phyloP scores from a whole-genome alignment of 2,888 invertebrate species.

The Idaea straminata region DNA sequence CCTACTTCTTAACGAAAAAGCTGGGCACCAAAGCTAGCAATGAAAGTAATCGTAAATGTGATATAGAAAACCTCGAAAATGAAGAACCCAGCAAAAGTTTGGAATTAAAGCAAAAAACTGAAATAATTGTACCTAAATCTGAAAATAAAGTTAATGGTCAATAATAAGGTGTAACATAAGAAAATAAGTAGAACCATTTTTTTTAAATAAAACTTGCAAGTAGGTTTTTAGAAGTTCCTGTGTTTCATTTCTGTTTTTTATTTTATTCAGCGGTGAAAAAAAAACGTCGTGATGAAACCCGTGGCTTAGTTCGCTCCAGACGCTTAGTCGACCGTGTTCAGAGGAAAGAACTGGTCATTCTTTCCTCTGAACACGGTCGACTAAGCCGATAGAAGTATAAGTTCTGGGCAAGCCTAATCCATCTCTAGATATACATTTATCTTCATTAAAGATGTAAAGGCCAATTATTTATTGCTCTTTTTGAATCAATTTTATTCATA shows the following conservation, averaged over 20 bases:
- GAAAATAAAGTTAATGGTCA: slow-evolving; percentile 12
- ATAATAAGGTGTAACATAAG: slow-evolving; percentile 13
- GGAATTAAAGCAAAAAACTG: slow-evolving; percentile 17
- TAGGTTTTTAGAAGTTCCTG: background rate
- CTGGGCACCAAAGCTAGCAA: slow-evolving; percentile 26
- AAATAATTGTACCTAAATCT: slow-evolving; percentile 9
- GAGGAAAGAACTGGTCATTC: no score
- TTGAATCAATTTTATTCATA: no score
- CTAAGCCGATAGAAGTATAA: no score
- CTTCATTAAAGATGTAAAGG: no score
- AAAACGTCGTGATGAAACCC: no score
- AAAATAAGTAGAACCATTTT: background rate
- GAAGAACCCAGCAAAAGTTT: slow-evolving; percentile 14
- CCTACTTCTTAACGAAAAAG: slow-evolving; percentile 56
- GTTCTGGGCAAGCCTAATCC: no score
- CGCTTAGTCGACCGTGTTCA: no score
- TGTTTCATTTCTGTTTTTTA: background rate
- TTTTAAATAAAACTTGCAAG: background rate
- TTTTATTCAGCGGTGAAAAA: background rate
- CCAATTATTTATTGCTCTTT: no score
- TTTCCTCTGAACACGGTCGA: no score
- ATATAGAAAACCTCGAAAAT: background rate
- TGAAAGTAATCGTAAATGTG: slow-evolving; percentile 11
- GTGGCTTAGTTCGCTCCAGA: no score
- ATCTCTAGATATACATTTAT: no score